Evolutionary conservation across 2,113 vertebrate species (phyloP), one percentile per base, ranked within the genome.

Genomic region (Toxotes chatareus): DNA sequence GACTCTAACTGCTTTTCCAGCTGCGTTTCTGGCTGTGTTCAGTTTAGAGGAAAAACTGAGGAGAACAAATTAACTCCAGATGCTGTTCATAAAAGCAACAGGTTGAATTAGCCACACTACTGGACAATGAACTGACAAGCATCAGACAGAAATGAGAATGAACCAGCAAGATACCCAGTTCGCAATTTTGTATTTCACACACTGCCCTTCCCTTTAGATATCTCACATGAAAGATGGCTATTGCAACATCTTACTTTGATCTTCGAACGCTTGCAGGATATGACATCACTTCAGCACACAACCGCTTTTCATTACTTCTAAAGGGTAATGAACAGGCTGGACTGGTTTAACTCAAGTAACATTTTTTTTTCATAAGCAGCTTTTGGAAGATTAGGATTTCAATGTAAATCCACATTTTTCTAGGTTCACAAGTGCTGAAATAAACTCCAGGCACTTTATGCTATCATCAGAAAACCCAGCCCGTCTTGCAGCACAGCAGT

Each of bases 401-500:
- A 60, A 17, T 17, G 16, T 38, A 75, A 80, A 73, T 62, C 46
- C 55, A 77, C 56, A 76, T 76, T 62, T 76, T 59, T 42, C 23
- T 32, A 59, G n/a, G 73, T 75, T 80, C 42, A 46, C 31, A 63
- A 64, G 19, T 4, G 16, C 16, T 64, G 4, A 27, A 14, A 53
- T 60, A 73, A 79, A 40, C 49, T 31, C 0, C 11, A 69, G 55
- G 53, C 46, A n/a, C 7, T 19, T 19, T 12, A 23, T 13, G 46
- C 44, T 27, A 44, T 47, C 44, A 65, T 68, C 59, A 67, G 72
- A 75, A 73, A 86, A 83, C 53, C 59, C 73, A 63, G 36, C 74
- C 69, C 53, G 27, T 75, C 47, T 60, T 78, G 77, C 78, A 82
- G 71, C 86, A 74, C 79, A 66, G 71, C 55, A 76, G 84, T 34